These are phyloP conservation scores for Pristionchus fissidentatus DNA, from an alignment of 2,888 invertebrate species.

Conservation along the genomic window DNA sequence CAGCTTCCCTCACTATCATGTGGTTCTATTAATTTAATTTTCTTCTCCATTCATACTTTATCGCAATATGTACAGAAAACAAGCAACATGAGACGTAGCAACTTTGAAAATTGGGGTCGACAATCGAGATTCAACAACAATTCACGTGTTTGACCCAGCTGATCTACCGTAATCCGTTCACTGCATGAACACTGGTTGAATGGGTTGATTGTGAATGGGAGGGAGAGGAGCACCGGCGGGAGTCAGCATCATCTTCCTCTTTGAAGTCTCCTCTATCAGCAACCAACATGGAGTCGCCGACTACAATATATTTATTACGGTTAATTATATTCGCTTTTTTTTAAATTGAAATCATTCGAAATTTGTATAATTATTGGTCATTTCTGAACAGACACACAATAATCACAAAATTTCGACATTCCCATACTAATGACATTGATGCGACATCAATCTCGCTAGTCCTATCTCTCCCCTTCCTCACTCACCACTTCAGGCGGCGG, in stretches of 20 bases:
- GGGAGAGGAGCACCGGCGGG: conserved; percentile 15
- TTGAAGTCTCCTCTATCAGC: conserved; percentile 44
- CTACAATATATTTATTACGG: conserved; percentile 18
- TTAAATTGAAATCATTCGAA: no score
- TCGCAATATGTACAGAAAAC: conserved; percentile 33
- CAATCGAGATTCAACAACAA: neutral
- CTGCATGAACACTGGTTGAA: conserved; percentile 18
- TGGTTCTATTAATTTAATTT: no score
- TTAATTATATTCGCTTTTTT: neutral
- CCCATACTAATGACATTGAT: no score
- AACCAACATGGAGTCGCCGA: conserved; percentile 45
- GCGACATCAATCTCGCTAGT: neutral
- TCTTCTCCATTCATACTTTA: conserved; percentile 19
- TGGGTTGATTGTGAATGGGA: neutral
- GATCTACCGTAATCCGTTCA: no score
- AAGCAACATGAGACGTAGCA: neutral
- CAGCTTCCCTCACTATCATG: no score
- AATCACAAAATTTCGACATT: no score
- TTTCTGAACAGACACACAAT: no score
- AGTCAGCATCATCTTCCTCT: conserved; percentile 47
- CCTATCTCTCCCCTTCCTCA: neutral
- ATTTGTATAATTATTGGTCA: no score
- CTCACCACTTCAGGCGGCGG: conserved; percentile 11
- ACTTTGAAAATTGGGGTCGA: neutral
- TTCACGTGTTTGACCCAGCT: no score